Evolutionary conservation across 1,140 invertebrate species (phyloP), one percentile per base, ranked within the genome.

Genomic region (Diorhabda carinulata): DNA sequence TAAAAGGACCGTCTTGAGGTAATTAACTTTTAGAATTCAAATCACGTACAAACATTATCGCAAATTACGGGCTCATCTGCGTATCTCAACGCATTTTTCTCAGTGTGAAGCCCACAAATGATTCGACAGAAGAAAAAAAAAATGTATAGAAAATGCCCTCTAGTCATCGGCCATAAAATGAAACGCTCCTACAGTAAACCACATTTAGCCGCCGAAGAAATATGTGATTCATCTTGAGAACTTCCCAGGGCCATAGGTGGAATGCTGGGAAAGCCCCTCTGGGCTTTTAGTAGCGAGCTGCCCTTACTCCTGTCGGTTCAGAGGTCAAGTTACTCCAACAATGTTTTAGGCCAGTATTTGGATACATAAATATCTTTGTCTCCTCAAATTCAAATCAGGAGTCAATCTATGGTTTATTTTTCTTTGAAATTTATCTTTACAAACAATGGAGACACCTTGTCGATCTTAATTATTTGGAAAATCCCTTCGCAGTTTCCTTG

Each of bases 151-250:
- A 52, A 52, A 52, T 52, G 47, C 47, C 47, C 47, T 52, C 47
- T 52, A 52, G 47, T 52, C 47, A 52, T 52, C 47, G 47, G 47
- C 47, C n/a, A 52, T 52, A 52, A 52, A 52, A 52, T 52, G 47
- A 52, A 52, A 52, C 47, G 47, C 47, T 52, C 47, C 47, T 52
- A 52, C 47, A 52, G 47, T 52, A 52, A 52, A 52, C 47, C 47
- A 52, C 47, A 52, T 52, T 52, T n/a, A 52, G 47, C 47, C 47
- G 47, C 47, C 2, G 47, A 52, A 52, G 47, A 52, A 52, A 52
- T 52, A 52, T 52, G 47, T 52, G 47, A 52, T 52, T 52, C 47
- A 52, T 52, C 47, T 52, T 52, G 47, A 52, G 47, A 52, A 52
- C 47, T 52, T 52, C 47, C 47, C 47, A 52, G 47, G 47, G 47